phyloP scores from a whole-genome alignment of 2,113 vertebrate genomes.

The Actenoides hombroni region DNA sequence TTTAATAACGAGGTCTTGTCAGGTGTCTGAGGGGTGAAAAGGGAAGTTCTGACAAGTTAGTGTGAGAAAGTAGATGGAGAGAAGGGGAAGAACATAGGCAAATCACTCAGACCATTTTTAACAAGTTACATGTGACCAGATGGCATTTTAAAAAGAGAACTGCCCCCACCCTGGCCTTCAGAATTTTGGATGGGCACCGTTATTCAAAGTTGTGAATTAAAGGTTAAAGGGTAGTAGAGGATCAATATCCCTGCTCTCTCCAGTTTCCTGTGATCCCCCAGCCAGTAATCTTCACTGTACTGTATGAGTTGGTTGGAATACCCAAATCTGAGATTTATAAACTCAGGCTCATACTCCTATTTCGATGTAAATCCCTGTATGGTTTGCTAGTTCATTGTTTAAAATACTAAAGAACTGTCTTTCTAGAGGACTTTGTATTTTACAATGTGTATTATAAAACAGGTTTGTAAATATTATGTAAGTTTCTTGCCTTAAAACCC shows the following conservation, averaged over 20 bases:
- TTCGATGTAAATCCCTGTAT: neutral
- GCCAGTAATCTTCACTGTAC: neutral
- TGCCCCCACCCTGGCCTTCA: neutral
- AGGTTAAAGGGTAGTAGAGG: neutral
- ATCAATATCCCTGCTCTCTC: neutral
- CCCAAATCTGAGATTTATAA: neutral
- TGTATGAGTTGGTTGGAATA: neutral
- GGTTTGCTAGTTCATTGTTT: neutral
- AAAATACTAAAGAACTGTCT: neutral
- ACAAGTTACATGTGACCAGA: neutral
- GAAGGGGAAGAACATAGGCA: neutral
- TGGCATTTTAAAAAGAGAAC: neutral
- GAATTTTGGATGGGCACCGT: neutral
- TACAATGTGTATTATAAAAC: neutral
- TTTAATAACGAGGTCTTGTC: neutral
- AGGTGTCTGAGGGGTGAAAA: neutral
- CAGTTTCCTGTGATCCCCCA: neutral
- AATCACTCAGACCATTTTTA: neutral
- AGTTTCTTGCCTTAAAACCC: neutral
- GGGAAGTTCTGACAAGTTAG: neutral
- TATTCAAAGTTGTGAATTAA: neutral
- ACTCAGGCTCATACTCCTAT: neutral
- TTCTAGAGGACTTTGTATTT: neutral
- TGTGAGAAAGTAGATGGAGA: neutral
- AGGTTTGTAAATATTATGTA: neutral